Conservation (phyloP, 2,113 vertebrate species). For the Gavialis gangeticus region DNA sequence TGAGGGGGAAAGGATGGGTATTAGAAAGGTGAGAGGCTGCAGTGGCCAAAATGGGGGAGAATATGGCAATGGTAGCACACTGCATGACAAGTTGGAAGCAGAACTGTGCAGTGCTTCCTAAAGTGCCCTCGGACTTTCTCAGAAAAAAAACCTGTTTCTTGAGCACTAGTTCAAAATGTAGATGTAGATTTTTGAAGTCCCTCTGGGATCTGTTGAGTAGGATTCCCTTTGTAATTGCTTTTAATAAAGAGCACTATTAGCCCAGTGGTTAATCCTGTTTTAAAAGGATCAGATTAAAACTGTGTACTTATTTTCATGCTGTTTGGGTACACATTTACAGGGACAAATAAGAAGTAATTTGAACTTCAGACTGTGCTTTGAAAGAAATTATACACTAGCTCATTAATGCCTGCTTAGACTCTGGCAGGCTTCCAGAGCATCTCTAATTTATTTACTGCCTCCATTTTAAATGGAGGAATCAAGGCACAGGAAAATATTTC, state of each 20-base stretch:
- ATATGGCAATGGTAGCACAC: background rate
- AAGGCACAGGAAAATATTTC: background rate
- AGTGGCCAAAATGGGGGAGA: background rate
- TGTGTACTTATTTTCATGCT: background rate
- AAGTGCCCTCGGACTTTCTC: background rate
- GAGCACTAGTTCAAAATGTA: background rate
- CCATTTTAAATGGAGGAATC: background rate
- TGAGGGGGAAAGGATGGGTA: background rate
- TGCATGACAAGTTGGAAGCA: background rate
- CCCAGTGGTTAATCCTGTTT: background rate
- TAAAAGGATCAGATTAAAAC: background rate
- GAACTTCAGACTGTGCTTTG: background rate
- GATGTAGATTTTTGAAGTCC: background rate
- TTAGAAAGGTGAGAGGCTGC: background rate
- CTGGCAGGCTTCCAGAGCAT: background rate
- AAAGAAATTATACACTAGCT: background rate
- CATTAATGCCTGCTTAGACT: background rate
- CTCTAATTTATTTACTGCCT: background rate
- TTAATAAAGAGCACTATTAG: background rate
- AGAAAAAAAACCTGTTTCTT: background rate
- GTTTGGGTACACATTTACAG: background rate
- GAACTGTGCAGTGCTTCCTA: background rate
- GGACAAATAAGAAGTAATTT: background rate
- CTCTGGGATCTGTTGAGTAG: background rate
- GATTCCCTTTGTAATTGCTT: background rate